phyloP scores from a whole-genome alignment of 1,140 invertebrate genomes.

The Arion vulgaris region DNA sequence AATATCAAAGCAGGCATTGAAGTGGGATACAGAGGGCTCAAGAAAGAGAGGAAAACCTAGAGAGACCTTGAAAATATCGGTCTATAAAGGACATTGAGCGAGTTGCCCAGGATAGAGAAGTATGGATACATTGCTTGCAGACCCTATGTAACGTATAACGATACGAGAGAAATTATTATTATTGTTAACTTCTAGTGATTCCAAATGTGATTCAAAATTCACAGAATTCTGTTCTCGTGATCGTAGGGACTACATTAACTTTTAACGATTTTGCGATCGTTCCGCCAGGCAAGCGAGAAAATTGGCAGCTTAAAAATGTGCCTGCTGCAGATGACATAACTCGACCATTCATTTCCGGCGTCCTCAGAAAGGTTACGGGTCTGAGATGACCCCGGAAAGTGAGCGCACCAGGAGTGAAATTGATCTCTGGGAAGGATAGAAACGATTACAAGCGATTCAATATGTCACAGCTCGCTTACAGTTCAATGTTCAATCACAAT shows the following conservation, averaged over 20 bases:
- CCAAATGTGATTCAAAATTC: neutral
- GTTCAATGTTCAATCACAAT: constrained; percentile 39
- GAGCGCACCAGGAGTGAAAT: constrained; percentile 37
- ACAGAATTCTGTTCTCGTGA: neutral
- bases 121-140: too few species aligned
- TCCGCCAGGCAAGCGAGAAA: constrained; percentile 22
- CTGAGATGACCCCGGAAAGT: constrained; percentile 16
- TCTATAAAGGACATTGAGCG: too few species aligned
- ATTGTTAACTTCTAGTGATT: neutral
- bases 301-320: constrained; percentile 21
- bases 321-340: constrained; percentile 34
- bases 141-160: too few species aligned
- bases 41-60: too few species aligned
- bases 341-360: constrained; percentile 38
- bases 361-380: constrained; percentile 25
- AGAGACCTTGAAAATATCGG: too few species aligned
- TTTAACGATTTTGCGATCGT: constrained; percentile 19
- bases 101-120: too few species aligned
- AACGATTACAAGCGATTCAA: constrained; percentile 30
- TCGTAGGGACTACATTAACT: neutral
- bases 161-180: neutral
- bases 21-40: too few species aligned
- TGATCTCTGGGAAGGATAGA: constrained; percentile 23
- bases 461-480: constrained; percentile 37
- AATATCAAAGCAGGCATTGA: too few species aligned